Base-by-base conservation (phyloP, 35 echinoderm and acorn worm genomes). In the Holothuria glaberrima region DNA sequence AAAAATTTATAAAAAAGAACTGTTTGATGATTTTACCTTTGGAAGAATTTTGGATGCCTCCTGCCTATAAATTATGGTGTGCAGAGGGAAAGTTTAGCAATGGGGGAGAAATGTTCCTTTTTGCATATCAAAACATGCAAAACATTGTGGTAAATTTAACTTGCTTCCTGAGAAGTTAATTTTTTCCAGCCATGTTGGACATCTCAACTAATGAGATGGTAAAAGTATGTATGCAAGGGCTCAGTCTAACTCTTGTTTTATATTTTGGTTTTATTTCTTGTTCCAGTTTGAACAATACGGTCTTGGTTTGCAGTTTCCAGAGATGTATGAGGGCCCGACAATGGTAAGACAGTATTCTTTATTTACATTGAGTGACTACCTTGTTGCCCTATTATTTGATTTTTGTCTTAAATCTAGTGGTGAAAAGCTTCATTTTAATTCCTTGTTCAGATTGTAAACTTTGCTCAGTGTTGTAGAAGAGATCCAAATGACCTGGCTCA, bases 251-350 rank as follows among this genome's bases (percentile, higher is more conserved):
- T 29, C 21, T 13, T 24, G 12, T 50, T 14, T 29, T 88, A 25
- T 26, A 17, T 35, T 82, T 30, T 20, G 20, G 18, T 12, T 41
- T 41, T 90, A 71, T 86, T 86, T 75, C 50, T 28, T 56, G n/a
- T 80, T 74, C 26, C 56, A 95, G 94, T 92, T 95, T 62, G 68
- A 86, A 54, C 94, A 95, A 62, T 77, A 87, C 67, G 94, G 94
- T 26, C 78, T 95, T 59, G 94, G 94, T 22, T 50, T 95, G 14
- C 45, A 34, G 67, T 38, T 66, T 18, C 80, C 59, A 21, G 90
- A 95, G 48, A 73, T 92, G 21, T 95, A 95, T 50, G 50, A 69
- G 48, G 67, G 81, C 26, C 92, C 89, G 34, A 78, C 83, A 12
- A 95, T 86, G 48, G 94, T 95, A 80, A 92, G 86, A 57, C 21